phyloP scores from a whole-genome alignment of 1,140 invertebrate genomes.

The Drosophila funebris region DNA sequence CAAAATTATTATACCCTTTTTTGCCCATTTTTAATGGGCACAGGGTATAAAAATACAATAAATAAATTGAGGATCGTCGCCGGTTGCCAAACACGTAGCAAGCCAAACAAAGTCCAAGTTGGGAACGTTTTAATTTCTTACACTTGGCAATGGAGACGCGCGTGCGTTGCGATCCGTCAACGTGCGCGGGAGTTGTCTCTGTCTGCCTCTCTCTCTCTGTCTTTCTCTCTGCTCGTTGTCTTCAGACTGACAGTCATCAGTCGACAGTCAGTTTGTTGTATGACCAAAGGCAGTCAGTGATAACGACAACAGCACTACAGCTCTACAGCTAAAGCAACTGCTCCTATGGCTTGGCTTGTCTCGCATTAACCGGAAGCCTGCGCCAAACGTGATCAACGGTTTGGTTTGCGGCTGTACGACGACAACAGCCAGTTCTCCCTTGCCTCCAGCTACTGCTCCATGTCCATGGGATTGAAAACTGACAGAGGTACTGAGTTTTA shows the following conservation, averaged over 20 bases:
- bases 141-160: constrained; percentile 72
- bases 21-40: no score
- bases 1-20: constrained; percentile 24
- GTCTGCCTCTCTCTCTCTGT: background rate
- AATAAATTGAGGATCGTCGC: constrained; percentile 77
- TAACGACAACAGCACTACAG: constrained; percentile 28
- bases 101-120: constrained; percentile 78
- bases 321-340: no score
- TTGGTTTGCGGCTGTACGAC: constrained; percentile 69
- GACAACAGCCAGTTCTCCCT: constrained; percentile 22
- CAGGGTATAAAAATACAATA: constrained; percentile 76
- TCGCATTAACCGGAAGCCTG: constrained; percentile 82
- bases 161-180: constrained; percentile 78
- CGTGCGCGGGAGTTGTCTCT: constrained; percentile 68
- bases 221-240: constrained; percentile 3
- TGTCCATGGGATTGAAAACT: constrained; percentile 37
- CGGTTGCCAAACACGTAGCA: constrained; percentile 77
- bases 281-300: constrained; percentile 53
- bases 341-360: constrained; percentile 49
- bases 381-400: constrained; percentile 83
- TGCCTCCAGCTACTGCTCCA: constrained; percentile 53
- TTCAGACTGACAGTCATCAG: constrained; percentile 42
- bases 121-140: constrained; percentile 80
- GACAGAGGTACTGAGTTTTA: constrained; percentile 19
- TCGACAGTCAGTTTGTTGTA: constrained; percentile 25